Percentiles rank a stretch among this genome's conserved stretches.
Evolutionary conservation across 2,797 vertebrate genomes (phyloP).

Genomic region (Scyliorhinus canicula): DNA sequence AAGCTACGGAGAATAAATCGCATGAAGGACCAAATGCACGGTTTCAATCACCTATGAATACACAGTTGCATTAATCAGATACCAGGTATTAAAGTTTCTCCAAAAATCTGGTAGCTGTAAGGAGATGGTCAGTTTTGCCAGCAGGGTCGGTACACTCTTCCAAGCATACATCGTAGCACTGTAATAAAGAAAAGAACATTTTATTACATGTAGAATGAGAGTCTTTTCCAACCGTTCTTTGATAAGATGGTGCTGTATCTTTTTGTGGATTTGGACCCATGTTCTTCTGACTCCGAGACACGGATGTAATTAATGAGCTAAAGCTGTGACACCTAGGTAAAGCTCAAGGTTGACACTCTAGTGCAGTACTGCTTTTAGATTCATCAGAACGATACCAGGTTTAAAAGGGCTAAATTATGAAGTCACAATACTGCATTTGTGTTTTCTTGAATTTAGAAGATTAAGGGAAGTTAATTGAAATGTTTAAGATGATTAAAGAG

Average conservation of each 20-base stretch:
- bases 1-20: not conserved
- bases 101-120: not conserved
- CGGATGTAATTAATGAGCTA: not conserved
- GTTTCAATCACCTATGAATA: not conserved
- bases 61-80: not conserved
- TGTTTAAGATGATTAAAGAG: not conserved
- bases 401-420: not conserved
- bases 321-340: not conserved
- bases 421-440: not conserved
- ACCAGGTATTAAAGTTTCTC: not conserved
- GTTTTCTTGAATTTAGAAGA: not conserved
- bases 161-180: slow-evolving; percentile 93
- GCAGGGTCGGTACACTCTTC: slow-evolving; percentile 89
- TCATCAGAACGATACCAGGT: not conserved
- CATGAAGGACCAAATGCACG: not conserved
- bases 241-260: not conserved
- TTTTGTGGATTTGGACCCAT: not conserved
- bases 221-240: not conserved
- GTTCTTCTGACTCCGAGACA: not conserved
- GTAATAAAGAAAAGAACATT: slow-evolving; percentile 37
- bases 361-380: not conserved
- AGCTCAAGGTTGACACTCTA: not conserved
- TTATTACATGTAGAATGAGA: not conserved
- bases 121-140: slow-evolving; percentile 67
- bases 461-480: not conserved